These are phyloP conservation scores for Griposia aprilina DNA, from an alignment of 2,888 invertebrate species.

Conservation along the genomic window DNA sequence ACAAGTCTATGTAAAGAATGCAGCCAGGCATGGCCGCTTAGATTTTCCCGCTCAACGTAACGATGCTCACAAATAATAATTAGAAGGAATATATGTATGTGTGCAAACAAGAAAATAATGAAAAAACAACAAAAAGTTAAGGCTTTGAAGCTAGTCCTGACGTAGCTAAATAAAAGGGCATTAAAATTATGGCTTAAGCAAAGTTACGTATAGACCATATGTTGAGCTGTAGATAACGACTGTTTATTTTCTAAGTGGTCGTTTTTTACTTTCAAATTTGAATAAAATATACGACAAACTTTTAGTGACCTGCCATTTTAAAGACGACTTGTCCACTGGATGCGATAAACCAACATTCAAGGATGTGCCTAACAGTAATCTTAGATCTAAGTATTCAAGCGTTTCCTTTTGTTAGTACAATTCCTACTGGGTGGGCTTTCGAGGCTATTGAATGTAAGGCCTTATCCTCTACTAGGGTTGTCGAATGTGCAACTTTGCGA, in stretches of 20 bases:
- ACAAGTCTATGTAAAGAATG: constrained; percentile 10
- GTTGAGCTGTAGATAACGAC: constrained; percentile 1
- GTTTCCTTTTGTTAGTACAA: constrained; percentile 69
- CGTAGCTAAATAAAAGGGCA: not conserved
- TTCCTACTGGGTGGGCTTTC: constrained; percentile 73
- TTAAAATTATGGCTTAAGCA: not conserved
- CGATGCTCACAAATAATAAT: not conserved
- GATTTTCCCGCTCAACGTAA: constrained; percentile 7
- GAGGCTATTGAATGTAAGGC: constrained; percentile 75
- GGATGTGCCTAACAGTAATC: constrained; percentile 58
- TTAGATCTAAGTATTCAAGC: constrained; percentile 66
- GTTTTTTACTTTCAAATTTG: constrained; percentile 37
- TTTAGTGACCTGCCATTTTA: constrained; percentile 45
- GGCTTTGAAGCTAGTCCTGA: not conserved
- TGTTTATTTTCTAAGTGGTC: constrained; percentile 9
- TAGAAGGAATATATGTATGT: not conserved
- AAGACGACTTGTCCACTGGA: constrained; percentile 38
- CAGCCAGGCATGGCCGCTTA: constrained; percentile 1
- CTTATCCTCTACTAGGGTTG: constrained; percentile 63
- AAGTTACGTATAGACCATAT: not conserved
- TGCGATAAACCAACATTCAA: constrained; percentile 56
- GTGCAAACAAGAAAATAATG: not conserved
- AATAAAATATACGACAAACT: constrained; percentile 42
- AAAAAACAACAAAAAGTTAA: not conserved
- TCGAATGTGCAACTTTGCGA: constrained; percentile 46